Percentiles rank a stretch among this genome's conserved stretches.
phyloP scores from a whole-genome alignment of 2,113 vertebrate genomes.

The Amblyornis subalaris region DNA sequence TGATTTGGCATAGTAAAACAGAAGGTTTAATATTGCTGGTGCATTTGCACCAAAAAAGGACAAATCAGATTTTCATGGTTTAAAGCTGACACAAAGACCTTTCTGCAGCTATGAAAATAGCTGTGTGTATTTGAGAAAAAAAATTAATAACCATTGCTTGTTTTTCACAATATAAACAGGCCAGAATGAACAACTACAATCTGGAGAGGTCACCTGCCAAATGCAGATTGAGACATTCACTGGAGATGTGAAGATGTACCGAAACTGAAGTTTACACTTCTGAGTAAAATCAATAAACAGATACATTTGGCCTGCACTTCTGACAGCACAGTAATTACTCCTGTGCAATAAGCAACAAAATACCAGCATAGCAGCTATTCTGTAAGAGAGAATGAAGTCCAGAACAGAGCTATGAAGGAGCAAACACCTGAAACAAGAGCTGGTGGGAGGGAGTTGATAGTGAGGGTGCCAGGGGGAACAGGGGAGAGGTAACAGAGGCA shows the following conservation, averaged over 20 bases:
- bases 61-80: background rate
- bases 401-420: background rate
- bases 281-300: background rate
- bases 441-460: background rate
- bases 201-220: background rate
- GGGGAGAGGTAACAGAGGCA: background rate
- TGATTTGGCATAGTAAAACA: background rate
- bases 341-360: background rate
- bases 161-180: background rate
- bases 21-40: background rate
- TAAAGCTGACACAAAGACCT: background rate
- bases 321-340: background rate
- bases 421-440: background rate
- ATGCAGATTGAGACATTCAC: background rate
- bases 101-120: background rate
- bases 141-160: background rate
- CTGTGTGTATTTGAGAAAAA: background rate
- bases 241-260: background rate
- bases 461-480: background rate
- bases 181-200: background rate
- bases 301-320: background rate
- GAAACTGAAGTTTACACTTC: background rate
- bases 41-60: background rate
- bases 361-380: background rate
- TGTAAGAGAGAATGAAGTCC: background rate